phyloP scores from a whole-genome alignment of 2,797 vertebrate genomes.

The Sparus aurata region DNA sequence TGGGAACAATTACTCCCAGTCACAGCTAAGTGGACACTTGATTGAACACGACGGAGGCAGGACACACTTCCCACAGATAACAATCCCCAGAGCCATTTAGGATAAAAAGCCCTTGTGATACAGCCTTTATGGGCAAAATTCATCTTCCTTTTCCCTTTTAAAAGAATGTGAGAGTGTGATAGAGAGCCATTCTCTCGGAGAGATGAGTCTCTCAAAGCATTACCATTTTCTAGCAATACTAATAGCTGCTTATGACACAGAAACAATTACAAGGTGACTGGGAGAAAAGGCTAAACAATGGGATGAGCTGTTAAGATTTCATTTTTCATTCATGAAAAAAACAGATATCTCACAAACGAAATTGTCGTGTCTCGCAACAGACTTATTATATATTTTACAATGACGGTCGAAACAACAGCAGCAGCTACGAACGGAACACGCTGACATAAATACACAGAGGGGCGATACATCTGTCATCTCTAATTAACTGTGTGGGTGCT shows the following conservation, averaged over 20 bases:
- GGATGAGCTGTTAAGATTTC: conserved; percentile 49
- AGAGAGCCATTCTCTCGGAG: conserved; percentile 83
- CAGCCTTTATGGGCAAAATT: conserved; percentile 99
- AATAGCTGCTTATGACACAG: conserved; percentile 81
- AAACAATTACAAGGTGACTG: conserved; percentile 86
- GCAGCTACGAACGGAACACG: not conserved
- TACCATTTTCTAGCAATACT: conserved; percentile 81
- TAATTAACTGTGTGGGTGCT: conserved; percentile 59
- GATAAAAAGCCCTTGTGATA: conserved; percentile 99
- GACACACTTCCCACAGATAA: conserved; percentile 98
- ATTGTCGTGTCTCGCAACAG: conserved; percentile 3
- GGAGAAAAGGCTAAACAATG: conserved; percentile 77
- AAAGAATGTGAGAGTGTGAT: conserved; percentile 91
- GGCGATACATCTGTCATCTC: conserved; percentile 44
- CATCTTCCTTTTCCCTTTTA: conserved; percentile 98
- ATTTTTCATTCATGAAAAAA: conserved; percentile 61
- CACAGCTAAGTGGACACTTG: conserved; percentile 99
- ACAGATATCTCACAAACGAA: conserved; percentile 13
- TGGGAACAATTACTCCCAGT: conserved; percentile 99
- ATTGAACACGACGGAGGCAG: conserved; percentile 99
- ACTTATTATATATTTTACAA: conserved; percentile 32
- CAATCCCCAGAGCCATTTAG: conserved; percentile 99
- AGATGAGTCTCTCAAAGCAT: conserved; percentile 82
- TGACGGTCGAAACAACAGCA: conserved; percentile 37
- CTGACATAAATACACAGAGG: conserved; percentile 14